A percentile compares a stretch with the other conserved stretches of the same genome.
Evolutionary conservation across 2,113 vertebrate genomes (phyloP).

Genomic region (Alexandromys fortis): DNA sequence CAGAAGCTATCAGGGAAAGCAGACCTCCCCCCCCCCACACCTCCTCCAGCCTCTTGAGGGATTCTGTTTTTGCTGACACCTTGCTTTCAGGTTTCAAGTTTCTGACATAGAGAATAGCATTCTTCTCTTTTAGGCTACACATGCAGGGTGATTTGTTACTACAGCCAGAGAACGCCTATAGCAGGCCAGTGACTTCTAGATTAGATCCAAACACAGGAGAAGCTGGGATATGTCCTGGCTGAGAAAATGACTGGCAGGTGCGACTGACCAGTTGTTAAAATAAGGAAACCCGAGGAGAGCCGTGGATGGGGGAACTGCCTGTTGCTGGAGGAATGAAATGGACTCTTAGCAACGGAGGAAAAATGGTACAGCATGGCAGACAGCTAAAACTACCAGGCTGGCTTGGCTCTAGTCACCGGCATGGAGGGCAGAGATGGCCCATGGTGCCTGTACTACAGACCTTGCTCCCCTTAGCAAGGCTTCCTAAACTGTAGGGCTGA

Average conservation of each 20-base stretch:
- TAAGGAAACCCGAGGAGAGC: background rate
- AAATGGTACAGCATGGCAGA: background rate
- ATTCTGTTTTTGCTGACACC: too few relatives aligned
- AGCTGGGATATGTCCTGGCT: background rate
- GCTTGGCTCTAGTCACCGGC: background rate
- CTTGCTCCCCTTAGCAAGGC: background rate
- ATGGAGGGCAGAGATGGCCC: background rate
- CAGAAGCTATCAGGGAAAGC: background rate
- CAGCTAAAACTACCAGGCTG: background rate
- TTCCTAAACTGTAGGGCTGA: constrained; percentile 12
- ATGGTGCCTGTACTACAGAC: background rate
- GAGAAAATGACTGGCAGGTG: background rate
- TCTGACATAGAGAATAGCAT: background rate
- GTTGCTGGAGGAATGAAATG: background rate
- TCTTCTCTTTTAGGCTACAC: background rate
- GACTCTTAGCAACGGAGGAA: background rate
- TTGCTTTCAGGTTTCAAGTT: background rate
- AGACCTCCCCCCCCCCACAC: background rate
- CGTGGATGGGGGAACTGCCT: background rate
- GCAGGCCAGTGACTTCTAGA: background rate
- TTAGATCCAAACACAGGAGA: background rate
- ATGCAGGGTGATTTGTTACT: background rate
- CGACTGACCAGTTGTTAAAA: background rate
- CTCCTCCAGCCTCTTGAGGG: background rate
- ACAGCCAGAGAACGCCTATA: background rate